A percentile compares a stretch with the other conserved stretches of the same genome.
Evolutionary conservation across 2,113 vertebrate genomes (phyloP).

Genomic region (Aix galericulata): DNA sequence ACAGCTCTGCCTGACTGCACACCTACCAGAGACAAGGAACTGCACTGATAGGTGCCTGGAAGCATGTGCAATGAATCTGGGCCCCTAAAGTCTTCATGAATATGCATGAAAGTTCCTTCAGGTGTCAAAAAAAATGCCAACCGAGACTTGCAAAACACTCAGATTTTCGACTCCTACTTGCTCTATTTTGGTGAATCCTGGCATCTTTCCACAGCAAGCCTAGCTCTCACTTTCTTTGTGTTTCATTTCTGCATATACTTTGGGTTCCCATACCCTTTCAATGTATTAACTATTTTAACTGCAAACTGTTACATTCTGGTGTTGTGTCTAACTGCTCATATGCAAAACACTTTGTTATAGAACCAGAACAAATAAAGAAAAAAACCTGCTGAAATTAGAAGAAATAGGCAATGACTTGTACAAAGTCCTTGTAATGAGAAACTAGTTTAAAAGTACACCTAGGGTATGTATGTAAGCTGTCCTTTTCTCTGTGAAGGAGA

Average conservation of each 20-base stretch:
- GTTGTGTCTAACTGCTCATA: neutral
- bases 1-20: neutral
- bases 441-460: neutral
- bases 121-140: neutral
- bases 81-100: neutral
- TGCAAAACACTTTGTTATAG: neutral
- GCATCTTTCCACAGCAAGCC: neutral
- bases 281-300: neutral
- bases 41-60: neutral
- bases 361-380: neutral
- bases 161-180: neutral
- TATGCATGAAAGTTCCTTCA: neutral
- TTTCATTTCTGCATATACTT: neutral
- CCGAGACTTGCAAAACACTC: neutral
- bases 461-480: neutral
- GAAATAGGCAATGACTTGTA: neutral
- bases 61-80: neutral
- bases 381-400: neutral
- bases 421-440: neutral
- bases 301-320: neutral
- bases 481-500: neutral
- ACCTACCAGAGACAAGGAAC: neutral
- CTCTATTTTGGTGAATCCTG: neutral
- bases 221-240: neutral
- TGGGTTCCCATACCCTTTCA: neutral